phyloP scores from a whole-genome alignment of 2,888 invertebrate species.

The Sinelater perroti region DNA sequence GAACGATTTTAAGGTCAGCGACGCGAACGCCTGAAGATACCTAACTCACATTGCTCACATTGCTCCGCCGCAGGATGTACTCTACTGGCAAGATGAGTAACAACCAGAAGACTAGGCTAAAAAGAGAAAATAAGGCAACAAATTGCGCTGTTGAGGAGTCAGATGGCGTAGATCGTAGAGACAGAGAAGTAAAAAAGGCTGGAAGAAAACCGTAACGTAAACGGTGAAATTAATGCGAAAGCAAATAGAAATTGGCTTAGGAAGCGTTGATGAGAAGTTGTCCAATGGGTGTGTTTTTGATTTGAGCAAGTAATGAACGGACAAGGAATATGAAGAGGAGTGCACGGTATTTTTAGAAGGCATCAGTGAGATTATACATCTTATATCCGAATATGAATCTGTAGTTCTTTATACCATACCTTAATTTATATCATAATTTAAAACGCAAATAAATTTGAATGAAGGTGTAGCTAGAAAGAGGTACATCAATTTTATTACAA shows the following conservation, averaged over 20 bases:
- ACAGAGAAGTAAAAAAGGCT: conserved; percentile 77
- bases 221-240: conserved; percentile 44
- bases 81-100: conserved; percentile 88
- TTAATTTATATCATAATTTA: too few species aligned
- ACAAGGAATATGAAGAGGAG: conserved; percentile 34
- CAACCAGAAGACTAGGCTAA: conserved; percentile 97
- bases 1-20: conserved; percentile 98
- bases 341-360: conserved; percentile 52
- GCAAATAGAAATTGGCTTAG: conserved; percentile 53
- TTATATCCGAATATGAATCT: conserved; percentile 71
- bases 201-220: conserved; percentile 61
- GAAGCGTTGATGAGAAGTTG: conserved; percentile 51
- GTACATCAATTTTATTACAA: too few species aligned
- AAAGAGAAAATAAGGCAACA: conserved; percentile 94
- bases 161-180: conserved; percentile 95
- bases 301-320: conserved; percentile 51
- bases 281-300: conserved; percentile 56
- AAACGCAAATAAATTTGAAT: too few species aligned
- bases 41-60: conserved; percentile 90
- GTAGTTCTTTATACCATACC: conserved; percentile 61
- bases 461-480: too few species aligned
- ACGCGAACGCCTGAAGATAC: conserved; percentile 96
- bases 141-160: conserved; percentile 89
- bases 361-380: conserved; percentile 68
- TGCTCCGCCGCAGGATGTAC: conserved; percentile 82